Evolutionary conservation across 2,797 vertebrate species (phyloP), one percentile per base, ranked within the genome.

Genomic region (Danio choprae): DNA sequence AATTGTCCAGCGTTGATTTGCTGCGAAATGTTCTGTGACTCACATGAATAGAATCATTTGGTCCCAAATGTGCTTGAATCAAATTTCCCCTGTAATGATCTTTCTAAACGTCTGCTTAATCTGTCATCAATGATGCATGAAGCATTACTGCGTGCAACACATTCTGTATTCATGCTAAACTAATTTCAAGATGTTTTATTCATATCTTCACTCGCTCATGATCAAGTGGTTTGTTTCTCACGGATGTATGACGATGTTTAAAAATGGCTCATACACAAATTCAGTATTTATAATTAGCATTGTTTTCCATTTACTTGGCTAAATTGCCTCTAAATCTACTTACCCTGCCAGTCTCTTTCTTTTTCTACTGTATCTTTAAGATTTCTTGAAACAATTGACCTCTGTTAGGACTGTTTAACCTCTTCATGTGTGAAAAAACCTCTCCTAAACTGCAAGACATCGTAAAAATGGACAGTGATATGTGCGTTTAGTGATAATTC

Each of bases 31-130:
- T 41, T 55, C 18, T 68, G 48, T 55, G 10, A 55, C 50, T 55
- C 38, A n/a, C 63, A 64, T 76, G 65, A 18, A 29, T 20, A 65
- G 64, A 64, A 76, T 76, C 18, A n/a, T 76, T 64, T 6, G 16
- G 18, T 64, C 73, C 73, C 60, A 18, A 10, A 44, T 73, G 41
- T 56, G 16, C 20, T 73, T 73, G 20, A 74, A 60, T 60, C 22
- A 48, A 51, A 63, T 63, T 41, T 63, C 36, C 46, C 50, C 58
- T 50, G 11, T 63, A 50, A 40, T 41, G 59, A 63, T 51, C 46
- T 63, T 51, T 51, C n/a, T 50, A 41, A 63, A 41, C 13, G 12
- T 64, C 36, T 62, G 11, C 15, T 56, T 36, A 44, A 41, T 53
- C 38, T 22, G 11, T 55, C 62, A 56, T 65, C 13, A 53, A 29